phyloP scores from a whole-genome alignment of 1,140 invertebrate species.

The Lethocerus indicus region DNA sequence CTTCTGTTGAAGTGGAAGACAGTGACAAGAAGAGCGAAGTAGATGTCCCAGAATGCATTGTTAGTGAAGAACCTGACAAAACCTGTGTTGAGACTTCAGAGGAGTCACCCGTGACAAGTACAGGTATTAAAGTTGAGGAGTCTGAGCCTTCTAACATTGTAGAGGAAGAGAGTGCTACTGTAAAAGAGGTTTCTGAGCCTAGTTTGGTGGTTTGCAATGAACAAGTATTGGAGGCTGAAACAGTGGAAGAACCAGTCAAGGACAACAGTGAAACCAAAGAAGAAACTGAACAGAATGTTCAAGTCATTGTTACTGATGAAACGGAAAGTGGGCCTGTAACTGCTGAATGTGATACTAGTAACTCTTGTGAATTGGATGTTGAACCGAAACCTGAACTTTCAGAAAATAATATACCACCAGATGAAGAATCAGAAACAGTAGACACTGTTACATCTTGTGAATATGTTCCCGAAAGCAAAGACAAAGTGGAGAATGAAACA shows the following conservation, averaged over 20 bases:
- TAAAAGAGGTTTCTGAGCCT: neutral
- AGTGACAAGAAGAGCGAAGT: neutral
- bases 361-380: neutral
- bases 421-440: neutral
- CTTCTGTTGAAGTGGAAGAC: neutral
- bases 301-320: neutral
- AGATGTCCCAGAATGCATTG: too few relatives aligned
- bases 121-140: neutral
- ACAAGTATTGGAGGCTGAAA: neutral
- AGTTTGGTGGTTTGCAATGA: neutral
- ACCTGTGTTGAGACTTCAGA: too few relatives aligned
- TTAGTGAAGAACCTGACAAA: too few relatives aligned
- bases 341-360: constrained; percentile 6
- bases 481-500: neutral
- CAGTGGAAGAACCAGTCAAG: neutral
- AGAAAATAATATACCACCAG: neutral
- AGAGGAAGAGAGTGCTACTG: neutral
- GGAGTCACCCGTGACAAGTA: too few relatives aligned
- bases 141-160: neutral
- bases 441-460: neutral
- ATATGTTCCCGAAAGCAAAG: neutral
- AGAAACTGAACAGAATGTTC: neutral
- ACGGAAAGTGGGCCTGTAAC: neutral
- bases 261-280: neutral
- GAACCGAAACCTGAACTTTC: neutral